Percentiles rank a stretch among this genome's conserved stretches.
These are phyloP conservation scores for Diachrysia chrysitis DNA, from an alignment of 2,888 invertebrate species.

Conservation along the genomic window DNA sequence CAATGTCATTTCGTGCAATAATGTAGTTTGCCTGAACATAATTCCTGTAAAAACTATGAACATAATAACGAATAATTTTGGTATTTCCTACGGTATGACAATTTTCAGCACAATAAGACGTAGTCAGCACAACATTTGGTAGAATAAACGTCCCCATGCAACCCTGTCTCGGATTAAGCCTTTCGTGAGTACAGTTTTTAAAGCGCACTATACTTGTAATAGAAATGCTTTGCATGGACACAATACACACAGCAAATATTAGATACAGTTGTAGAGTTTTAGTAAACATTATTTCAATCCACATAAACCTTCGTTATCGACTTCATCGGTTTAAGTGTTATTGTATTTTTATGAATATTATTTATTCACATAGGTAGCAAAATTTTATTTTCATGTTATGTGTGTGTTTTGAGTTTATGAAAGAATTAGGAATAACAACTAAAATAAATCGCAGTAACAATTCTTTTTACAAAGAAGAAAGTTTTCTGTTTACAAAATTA, in stretches of 20 bases:
- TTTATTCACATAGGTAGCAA: neutral
- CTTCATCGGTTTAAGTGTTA: slow-evolving; percentile 8
- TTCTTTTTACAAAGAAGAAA: too few relatives aligned
- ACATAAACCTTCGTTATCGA: slow-evolving; percentile 21
- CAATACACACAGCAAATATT: slow-evolving; percentile 31
- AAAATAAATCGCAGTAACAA: neutral
- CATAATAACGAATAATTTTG: slow-evolving; percentile 46
- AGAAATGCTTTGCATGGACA: slow-evolving; percentile 49
- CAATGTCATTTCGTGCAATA: slow-evolving; percentile 52
- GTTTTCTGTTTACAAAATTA: too few relatives aligned
- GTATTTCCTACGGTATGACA: slow-evolving; percentile 61
- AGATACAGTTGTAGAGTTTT: slow-evolving; percentile 22
- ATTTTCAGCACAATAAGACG: slow-evolving; percentile 69
- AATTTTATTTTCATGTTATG: slow-evolving; percentile 14
- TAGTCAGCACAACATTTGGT: slow-evolving; percentile 68
- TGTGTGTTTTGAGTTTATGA: neutral
- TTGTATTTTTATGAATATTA: slow-evolving; percentile 29
- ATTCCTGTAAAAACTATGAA: slow-evolving; percentile 54
- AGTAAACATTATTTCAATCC: slow-evolving; percentile 34
- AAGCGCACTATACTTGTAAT: slow-evolving; percentile 62
- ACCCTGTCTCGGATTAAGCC: slow-evolving; percentile 51
- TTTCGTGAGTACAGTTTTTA: slow-evolving; percentile 58
- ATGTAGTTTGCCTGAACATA: slow-evolving; percentile 25
- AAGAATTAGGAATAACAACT: neutral
- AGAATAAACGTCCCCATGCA: slow-evolving; percentile 72